Base-by-base conservation (phyloP, 1,140 invertebrate genomes). In the Papilio polytes region DNA sequence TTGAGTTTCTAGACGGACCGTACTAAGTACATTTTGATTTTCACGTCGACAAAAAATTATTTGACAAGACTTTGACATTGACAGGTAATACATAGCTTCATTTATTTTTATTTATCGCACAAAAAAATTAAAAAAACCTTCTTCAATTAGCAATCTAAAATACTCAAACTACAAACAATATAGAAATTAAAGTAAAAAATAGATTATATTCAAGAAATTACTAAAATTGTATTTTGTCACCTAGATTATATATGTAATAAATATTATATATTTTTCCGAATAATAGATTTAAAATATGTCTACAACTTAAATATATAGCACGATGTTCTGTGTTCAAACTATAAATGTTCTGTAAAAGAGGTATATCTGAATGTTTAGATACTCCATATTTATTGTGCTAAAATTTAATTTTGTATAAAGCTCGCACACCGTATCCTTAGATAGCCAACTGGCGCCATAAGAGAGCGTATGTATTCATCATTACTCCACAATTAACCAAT, bases 61-160 rank as follows among this genome's bases (percentile, higher is more conserved):
- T 94, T 94, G 92, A 94, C 92, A 94, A 93, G 92, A 94, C 90
- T 88, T 81, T 87, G 88, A 93, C 88, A 89, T 91, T 92, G 92
- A 92, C 91, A 91, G 89, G 90, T 84, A 85, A 85, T 83, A 82
- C 84, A 26, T 70, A 85, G 85, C 83, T 78, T 80, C 84, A 82
- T 84, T 85, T 85, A 84, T 87, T 31, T 87, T 88, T 84, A 79
- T 90, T 90, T 90, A 86, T 89, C 90, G 92, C 92, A 93, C 92
- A 41, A 94, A 94, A 78, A 78, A 36, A 36, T 63, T 78, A 48
- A n/a, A 48, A n/a, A 59, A 77, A 59, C 51, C 51, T 56, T 56
- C 22, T 56, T 77, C 74, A 76, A 76, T 76, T 26, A 51, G 44
- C 74, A 46, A 77, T 77, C 74, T 31, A 18, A 53, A 53, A 77